Evolutionary conservation across 2,888 invertebrate species (phyloP).

Genomic region (Dendrolimus houi): DNA sequence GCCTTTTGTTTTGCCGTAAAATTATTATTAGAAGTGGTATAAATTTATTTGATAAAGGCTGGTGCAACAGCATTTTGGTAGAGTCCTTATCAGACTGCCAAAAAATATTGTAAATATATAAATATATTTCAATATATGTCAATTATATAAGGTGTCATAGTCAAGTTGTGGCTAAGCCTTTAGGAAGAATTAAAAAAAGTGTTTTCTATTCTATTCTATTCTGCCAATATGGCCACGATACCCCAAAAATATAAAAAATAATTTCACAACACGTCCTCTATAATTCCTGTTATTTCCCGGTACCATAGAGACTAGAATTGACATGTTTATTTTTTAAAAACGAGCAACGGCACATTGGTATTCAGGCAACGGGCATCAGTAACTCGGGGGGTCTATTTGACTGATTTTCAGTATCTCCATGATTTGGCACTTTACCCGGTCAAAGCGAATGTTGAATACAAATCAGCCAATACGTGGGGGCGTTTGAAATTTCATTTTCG

Average conservation of each 20-base stretch:
- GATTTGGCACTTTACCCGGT: slow-evolving; percentile 75
- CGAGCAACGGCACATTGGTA: slow-evolving; percentile 38
- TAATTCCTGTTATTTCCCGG: too few species aligned
- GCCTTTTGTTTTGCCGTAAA: too few species aligned
- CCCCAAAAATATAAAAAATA: not conserved
- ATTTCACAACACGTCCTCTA: not conserved
- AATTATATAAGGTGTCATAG: too few species aligned
- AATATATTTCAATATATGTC: too few species aligned
- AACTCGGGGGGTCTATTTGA: slow-evolving; percentile 71
- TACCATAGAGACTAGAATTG: not conserved
- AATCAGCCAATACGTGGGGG: slow-evolving; percentile 50
- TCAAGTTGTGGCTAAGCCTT: too few species aligned
- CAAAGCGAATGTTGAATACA: slow-evolving; percentile 58
- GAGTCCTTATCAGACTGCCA: too few species aligned
- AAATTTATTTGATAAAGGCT: too few species aligned
- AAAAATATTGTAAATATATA: too few species aligned
- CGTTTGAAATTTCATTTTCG: slow-evolving; percentile 69
- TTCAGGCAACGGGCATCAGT: slow-evolving; percentile 47
- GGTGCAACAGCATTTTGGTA: too few species aligned
- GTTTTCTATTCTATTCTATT: too few species aligned
- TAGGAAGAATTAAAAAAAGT: too few species aligned
- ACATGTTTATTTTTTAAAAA: slow-evolving; percentile 23
- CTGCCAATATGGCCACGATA: not conserved
- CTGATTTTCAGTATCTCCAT: slow-evolving; percentile 74
- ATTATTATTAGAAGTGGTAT: too few species aligned